Percentiles rank a stretch among this genome's conserved stretches.
These are phyloP conservation scores for Agonopterix subpropinquella DNA, from an alignment of 2,888 invertebrate genomes.

Conservation along the genomic window DNA sequence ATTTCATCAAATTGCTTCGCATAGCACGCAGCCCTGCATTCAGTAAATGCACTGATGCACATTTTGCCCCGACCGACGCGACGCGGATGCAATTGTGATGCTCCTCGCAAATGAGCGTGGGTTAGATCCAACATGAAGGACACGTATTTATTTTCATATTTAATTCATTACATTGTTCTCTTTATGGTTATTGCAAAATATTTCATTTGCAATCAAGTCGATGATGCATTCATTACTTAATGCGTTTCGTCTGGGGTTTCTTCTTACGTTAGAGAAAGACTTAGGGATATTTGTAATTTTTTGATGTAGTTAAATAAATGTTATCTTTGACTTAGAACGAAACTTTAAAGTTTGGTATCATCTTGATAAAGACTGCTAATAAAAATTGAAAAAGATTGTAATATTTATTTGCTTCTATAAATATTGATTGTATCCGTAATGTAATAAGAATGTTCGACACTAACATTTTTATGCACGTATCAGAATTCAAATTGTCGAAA, in stretches of 20 bases:
- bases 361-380: too few relatives aligned
- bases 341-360: too few relatives aligned
- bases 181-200: background rate
- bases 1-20: background rate
- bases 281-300: too few relatives aligned
- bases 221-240: background rate
- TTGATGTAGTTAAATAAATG: too few relatives aligned
- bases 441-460: too few relatives aligned
- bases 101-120: slow-evolving; percentile 52
- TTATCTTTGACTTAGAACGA: too few relatives aligned
- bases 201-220: slow-evolving; percentile 1
- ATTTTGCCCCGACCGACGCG: slow-evolving; percentile 1
- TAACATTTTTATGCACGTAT: too few relatives aligned
- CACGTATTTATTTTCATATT: background rate
- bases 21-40: slow-evolving; percentile 3
- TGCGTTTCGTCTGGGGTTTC: background rate
- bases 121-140: slow-evolving; percentile 10
- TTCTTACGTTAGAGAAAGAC: background rate
- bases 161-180: slow-evolving; percentile 2
- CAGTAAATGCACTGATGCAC: slow-evolving; percentile 20
- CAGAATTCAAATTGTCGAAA: too few relatives aligned
- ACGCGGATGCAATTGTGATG: slow-evolving; percentile 52
- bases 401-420: too few relatives aligned
- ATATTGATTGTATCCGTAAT: too few relatives aligned
- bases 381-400: too few relatives aligned